Conservation (phyloP, 2,888 invertebrate genomes). For the Pterobdella sp. region DNA sequence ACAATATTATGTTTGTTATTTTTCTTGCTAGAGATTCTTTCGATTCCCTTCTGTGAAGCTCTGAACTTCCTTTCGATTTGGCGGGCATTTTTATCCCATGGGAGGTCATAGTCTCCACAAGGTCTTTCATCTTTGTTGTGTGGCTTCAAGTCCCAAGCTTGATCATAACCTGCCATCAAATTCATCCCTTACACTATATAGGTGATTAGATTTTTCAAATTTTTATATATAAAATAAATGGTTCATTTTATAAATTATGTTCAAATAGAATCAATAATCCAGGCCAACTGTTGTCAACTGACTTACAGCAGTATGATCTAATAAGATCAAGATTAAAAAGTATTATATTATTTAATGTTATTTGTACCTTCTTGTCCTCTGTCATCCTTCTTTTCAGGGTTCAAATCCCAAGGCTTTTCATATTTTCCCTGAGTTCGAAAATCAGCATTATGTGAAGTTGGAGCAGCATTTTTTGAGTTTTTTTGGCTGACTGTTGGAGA, state of each 20-base stretch:
- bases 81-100: slow-evolving; percentile 36
- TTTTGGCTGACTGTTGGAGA: slow-evolving; percentile 3
- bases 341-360: background rate
- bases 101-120: slow-evolving; percentile 35
- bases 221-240: background rate
- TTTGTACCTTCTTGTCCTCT: slow-evolving; percentile 27
- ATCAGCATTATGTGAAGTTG: slow-evolving; percentile 20
- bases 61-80: slow-evolving; percentile 30
- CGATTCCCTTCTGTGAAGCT: slow-evolving; percentile 25
- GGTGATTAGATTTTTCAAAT: background rate
- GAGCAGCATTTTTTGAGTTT: background rate
- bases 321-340: too few species aligned
- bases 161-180: slow-evolving; percentile 34
- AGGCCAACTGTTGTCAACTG: too few species aligned
- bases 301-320: too few species aligned
- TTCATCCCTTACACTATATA: background rate
- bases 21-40: background rate
- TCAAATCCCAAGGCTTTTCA: slow-evolving; percentile 39
- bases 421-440: slow-evolving; percentile 37
- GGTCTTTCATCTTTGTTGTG: slow-evolving; percentile 37
- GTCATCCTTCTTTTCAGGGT: slow-evolving; percentile 38
- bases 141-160: slow-evolving; percentile 38
- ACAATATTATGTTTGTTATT: background rate
- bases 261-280: too few species aligned
- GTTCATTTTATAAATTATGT: background rate